phyloP scores from a whole-genome alignment of 1,140 invertebrate genomes.

The Phymorhynchus buccinoides region DNA sequence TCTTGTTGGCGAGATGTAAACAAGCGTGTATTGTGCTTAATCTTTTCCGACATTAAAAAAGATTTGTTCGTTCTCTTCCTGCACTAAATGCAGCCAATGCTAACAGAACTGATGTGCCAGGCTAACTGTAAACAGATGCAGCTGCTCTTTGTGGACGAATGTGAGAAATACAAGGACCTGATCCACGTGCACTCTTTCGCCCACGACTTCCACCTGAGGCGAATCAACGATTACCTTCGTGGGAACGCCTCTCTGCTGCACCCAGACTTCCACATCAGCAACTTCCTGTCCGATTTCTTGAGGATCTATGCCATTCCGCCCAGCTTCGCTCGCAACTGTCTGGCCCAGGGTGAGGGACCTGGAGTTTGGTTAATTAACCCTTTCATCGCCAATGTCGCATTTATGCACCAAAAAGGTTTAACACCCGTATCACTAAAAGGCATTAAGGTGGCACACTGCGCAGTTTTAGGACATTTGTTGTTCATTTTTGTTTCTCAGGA shows the following conservation, averaged over 20 bases:
- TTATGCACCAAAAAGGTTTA: no score
- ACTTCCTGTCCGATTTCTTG: slow-evolving; percentile 87
- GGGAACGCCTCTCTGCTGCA: slow-evolving; percentile 78
- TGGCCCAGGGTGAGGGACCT: slow-evolving; percentile 79
- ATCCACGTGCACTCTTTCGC: slow-evolving; percentile 91
- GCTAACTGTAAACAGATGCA: slow-evolving; percentile 76
- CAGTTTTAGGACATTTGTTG: no score
- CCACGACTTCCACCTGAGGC: slow-evolving; percentile 88
- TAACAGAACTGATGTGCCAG: background rate
- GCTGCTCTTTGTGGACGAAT: slow-evolving; percentile 83
- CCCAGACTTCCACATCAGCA: slow-evolving; percentile 83
- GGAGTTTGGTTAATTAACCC: no score
- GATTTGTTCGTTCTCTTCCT: no score
- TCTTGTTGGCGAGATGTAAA: no score
- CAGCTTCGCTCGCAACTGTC: slow-evolving; percentile 85
- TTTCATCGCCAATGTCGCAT: no score
- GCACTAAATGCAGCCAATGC: no score
- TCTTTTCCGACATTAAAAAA: no score
- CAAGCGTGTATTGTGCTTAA: no score
- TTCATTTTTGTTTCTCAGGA: no score
- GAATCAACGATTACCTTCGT: slow-evolving; percentile 82
- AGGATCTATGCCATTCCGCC: slow-evolving; percentile 89
- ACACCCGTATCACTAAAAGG: no score
- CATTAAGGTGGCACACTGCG: no score
- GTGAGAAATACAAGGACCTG: slow-evolving; percentile 82